Evolutionary conservation across 1,140 invertebrate genomes (phyloP).

Genomic region (Drosophila pectinifera): DNA sequence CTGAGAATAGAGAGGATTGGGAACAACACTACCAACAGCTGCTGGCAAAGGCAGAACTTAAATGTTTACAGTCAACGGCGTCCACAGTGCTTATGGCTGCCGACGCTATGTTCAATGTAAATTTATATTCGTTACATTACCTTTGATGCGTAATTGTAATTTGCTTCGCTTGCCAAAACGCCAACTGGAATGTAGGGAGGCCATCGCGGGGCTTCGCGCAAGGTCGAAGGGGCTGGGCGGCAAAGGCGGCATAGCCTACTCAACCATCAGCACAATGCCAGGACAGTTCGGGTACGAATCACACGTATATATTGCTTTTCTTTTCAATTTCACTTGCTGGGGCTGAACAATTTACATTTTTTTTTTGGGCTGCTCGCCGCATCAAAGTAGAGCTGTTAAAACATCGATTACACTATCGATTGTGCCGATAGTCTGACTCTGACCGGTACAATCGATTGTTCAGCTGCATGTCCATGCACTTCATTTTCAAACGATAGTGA

Average conservation of each 20-base stretch:
- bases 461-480: neutral
- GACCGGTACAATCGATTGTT: neutral
- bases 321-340: conserved; percentile 50
- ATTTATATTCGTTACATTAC: conserved; percentile 70
- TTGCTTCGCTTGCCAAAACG: conserved; percentile 81
- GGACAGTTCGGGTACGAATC: conserved; percentile 13
- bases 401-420: neutral
- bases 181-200: conserved; percentile 82
- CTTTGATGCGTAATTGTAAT: conserved; percentile 80
- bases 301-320: conserved; percentile 50
- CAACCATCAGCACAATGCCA: conserved; percentile 18
- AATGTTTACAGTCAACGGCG: neutral
- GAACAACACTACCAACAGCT: conserved; percentile 20
- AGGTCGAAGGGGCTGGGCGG: conserved; percentile 24
- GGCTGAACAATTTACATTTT: conserved; percentile 53
- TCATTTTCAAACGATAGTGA: neutral
- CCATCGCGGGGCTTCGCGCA: conserved; percentile 48
- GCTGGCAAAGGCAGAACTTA: conserved; percentile 6
- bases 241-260: conserved; percentile 39
- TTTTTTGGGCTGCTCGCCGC: conserved; percentile 33
- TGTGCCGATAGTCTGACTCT: neutral
- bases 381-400: conserved; percentile 1
- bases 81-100: neutral
- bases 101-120: conserved; percentile 31
- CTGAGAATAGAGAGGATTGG: conserved; percentile 1